These are phyloP conservation scores for Podarcis cretensis DNA, from an alignment of 2,113 vertebrate species.

Conservation along the genomic window DNA sequence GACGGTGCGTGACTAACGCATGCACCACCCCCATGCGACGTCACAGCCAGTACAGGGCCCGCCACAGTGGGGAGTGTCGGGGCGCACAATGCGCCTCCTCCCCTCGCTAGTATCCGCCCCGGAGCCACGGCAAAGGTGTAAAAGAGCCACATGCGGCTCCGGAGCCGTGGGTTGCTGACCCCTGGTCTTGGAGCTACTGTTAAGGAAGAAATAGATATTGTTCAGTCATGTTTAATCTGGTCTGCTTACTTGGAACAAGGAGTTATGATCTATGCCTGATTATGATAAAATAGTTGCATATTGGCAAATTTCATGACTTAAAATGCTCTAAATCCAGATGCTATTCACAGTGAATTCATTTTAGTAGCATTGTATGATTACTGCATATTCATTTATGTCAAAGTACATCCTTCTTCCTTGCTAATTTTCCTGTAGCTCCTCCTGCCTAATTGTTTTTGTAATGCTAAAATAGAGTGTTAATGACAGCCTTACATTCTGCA, in stretches of 20 bases:
- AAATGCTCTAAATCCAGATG: conserved; percentile 18
- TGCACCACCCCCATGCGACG: too few species aligned
- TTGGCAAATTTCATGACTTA: not conserved
- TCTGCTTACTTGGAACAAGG: fast-evolving
- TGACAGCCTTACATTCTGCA: not conserved
- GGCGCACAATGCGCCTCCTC: too few species aligned
- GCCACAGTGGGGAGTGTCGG: too few species aligned
- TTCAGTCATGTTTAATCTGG: not conserved
- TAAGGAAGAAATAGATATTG: not conserved
- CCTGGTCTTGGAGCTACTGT: not conserved
- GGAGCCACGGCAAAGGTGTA: too few species aligned
- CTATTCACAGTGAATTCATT: not conserved
- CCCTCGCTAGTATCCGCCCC: too few species aligned
- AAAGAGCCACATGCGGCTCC: too few species aligned
- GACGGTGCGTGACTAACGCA: too few species aligned
- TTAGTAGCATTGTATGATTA: not conserved
- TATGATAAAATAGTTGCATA: not conserved
- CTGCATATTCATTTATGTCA: conserved; percentile 27
- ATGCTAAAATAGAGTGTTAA: conserved; percentile 7
- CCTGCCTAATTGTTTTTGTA: not conserved
- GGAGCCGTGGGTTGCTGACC: too few species aligned
- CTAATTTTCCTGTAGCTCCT: conserved; percentile 34
- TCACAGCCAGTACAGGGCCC: too few species aligned
- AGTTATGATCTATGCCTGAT: not conserved
- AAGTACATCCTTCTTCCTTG: conserved; percentile 33